Evolutionary conservation across 2,888 invertebrate genomes (phyloP).

Genomic region (Phytoseiulus persimilis): DNA sequence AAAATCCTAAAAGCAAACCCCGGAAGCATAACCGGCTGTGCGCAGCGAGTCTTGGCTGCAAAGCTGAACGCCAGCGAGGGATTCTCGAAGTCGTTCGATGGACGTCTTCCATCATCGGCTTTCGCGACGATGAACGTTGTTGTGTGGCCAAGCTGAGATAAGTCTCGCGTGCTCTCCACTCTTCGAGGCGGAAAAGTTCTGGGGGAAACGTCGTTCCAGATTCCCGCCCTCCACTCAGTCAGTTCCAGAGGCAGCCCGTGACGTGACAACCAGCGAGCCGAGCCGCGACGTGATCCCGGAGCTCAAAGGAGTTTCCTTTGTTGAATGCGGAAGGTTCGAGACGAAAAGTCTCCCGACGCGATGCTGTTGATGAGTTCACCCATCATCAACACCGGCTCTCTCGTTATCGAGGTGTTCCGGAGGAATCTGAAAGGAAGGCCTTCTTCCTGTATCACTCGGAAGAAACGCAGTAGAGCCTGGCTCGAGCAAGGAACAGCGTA

Average conservation of each 20-base stretch:
- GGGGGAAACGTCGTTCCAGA: neutral
- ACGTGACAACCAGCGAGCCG: neutral
- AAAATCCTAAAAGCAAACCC: too few relatives aligned
- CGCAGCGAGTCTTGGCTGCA: neutral
- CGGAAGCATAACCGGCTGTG: neutral
- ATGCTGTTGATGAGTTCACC: too few relatives aligned
- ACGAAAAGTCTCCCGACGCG: too few relatives aligned
- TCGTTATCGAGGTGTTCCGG: too few relatives aligned
- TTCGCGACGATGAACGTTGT: neutral
- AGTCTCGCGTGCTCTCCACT: neutral
- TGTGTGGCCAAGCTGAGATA: neutral
- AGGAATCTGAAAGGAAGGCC: too few relatives aligned
- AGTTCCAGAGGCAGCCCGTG: neutral
- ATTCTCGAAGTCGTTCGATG: neutral
- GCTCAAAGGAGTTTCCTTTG: too few relatives aligned
- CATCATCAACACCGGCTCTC: too few relatives aligned
- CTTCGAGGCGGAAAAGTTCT: neutral
- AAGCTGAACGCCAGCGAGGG: neutral
- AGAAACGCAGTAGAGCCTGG: too few relatives aligned
- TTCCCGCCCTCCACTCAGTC: neutral
- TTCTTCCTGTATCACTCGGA: too few relatives aligned
- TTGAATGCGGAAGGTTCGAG: too few relatives aligned
- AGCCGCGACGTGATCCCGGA: too few relatives aligned
- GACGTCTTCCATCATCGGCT: neutral
- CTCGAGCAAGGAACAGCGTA: too few relatives aligned